Percentiles rank a stretch among this genome's conserved stretches.
Conservation (phyloP, 2,888 invertebrate species). For the Fragum whitleyi region DNA sequence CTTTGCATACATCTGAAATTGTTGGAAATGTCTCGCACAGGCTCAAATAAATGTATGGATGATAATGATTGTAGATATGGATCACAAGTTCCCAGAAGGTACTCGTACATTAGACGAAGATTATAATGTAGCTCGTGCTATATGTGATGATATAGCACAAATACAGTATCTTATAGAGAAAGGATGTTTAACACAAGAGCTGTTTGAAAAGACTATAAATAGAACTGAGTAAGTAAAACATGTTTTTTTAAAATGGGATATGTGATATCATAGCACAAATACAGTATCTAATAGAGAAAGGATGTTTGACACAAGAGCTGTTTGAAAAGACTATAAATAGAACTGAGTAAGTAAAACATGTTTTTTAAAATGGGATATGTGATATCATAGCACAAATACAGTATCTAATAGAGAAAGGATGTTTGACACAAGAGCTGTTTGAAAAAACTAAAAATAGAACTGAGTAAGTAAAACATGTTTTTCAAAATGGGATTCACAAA, state of each 20-base stretch:
- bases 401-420: conserved; percentile 36
- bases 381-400: conserved; percentile 54
- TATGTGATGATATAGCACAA: conserved; percentile 58
- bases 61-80: conserved; percentile 39
- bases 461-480: conserved; percentile 37
- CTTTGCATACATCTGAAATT: too few species aligned
- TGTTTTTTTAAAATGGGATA: conserved; percentile 25
- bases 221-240: conserved; percentile 56
- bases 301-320: conserved; percentile 57
- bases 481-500: neutral
- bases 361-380: conserved; percentile 51
- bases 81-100: conserved; percentile 30
- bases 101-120: conserved; percentile 43
- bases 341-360: conserved; percentile 45
- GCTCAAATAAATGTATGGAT: too few species aligned
- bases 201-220: conserved; percentile 59
- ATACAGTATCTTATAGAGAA: conserved; percentile 43
- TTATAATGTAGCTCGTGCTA: conserved; percentile 32
- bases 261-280: conserved; percentile 55
- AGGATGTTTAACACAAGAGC: conserved; percentile 57
- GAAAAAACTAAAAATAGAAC: conserved; percentile 57
- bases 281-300: conserved; percentile 40
- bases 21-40: too few species aligned
- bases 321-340: conserved; percentile 60
- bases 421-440: conserved; percentile 59